Conservation (phyloP, 2,113 vertebrate species). For the Microtus oregoni region DNA sequence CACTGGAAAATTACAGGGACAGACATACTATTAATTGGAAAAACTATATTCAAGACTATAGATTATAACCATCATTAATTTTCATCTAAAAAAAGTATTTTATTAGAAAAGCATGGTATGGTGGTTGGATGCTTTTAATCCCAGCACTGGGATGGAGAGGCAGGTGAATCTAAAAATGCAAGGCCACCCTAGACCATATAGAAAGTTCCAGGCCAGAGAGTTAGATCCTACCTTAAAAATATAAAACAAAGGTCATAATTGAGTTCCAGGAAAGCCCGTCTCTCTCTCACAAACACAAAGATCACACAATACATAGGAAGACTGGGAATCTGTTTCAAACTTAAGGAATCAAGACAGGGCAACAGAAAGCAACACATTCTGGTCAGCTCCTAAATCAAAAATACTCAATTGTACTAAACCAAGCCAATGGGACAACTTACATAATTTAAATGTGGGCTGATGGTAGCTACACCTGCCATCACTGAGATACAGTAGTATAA, state of each 20-base stretch:
- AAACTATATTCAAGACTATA: background rate
- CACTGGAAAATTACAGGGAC: background rate
- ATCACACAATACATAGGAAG: slow-evolving; percentile 30
- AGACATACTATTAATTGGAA: background rate
- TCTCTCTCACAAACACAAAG: background rate
- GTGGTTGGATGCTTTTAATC: background rate
- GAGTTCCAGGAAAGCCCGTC: background rate
- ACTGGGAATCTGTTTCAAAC: slow-evolving; percentile 11
- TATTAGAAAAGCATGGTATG: background rate
- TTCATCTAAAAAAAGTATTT: background rate
- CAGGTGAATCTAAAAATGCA: background rate
- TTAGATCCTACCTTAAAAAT: background rate
- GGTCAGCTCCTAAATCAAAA: background rate
- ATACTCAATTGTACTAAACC: background rate
- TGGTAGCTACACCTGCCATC: background rate
- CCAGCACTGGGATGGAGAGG: background rate
- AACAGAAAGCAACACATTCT: background rate
- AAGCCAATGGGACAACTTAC: background rate
- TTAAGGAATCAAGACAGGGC: background rate
- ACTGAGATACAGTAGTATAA: background rate
- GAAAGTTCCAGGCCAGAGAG: background rate
- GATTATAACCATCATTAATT: background rate
- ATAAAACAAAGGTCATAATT: background rate
- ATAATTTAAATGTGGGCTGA: background rate
- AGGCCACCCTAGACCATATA: background rate